Conservation (phyloP, 2,888 invertebrate species). For the Sminthurinus aureus region DNA sequence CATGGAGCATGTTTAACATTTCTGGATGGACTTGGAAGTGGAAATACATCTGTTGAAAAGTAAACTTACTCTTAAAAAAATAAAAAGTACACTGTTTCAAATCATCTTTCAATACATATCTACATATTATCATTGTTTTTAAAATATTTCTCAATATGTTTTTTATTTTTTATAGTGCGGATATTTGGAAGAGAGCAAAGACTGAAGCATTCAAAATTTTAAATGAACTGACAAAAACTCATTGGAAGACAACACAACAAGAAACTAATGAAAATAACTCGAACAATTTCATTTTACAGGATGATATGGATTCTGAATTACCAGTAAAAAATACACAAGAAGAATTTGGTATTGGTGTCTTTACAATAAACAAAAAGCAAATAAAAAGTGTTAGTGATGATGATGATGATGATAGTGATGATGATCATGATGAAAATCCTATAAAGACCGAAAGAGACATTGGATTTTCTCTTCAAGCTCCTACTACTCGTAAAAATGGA, state of each 20-base stretch:
- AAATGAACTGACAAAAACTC: background rate
- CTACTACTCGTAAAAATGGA: conserved; percentile 82
- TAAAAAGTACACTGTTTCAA: background rate
- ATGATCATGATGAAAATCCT: background rate
- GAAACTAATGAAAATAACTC: background rate
- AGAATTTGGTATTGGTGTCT: conserved; percentile 41
- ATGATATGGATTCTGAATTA: background rate
- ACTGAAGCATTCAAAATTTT: background rate
- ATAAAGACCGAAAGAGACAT: background rate
- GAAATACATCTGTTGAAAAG: conserved; percentile 77
- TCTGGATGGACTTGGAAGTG: conserved; percentile 88
- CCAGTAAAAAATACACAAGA: conserved; percentile 5
- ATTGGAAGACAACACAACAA: background rate
- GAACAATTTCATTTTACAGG: background rate
- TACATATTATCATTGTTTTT: background rate
- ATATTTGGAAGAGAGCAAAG: conserved; percentile 7
- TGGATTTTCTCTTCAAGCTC: conserved; percentile 76
- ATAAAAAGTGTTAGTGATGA: conserved; percentile 11
- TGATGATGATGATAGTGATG: too few species aligned
- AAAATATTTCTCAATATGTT: background rate
- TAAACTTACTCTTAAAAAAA: conserved; percentile 49
- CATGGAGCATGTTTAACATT: conserved; percentile 93
- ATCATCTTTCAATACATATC: background rate
- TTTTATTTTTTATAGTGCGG: background rate
- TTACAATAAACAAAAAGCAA: conserved; percentile 43